phyloP scores from a whole-genome alignment of 1,140 invertebrate genomes.

The Ooceraea biroi region DNA sequence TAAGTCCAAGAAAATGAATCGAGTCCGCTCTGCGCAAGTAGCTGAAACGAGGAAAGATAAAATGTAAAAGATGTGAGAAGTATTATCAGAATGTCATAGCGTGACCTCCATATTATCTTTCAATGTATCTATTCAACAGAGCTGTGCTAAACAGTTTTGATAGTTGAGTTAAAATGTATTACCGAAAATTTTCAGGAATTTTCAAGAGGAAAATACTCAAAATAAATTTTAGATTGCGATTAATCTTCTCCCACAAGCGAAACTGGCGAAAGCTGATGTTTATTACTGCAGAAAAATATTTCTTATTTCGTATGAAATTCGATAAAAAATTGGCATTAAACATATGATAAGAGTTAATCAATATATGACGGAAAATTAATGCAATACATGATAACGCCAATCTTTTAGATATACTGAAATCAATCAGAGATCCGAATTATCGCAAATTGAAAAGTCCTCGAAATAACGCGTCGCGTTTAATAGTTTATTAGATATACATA shows the following conservation, averaged over 20 bases:
- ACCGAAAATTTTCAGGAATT: too few relatives aligned
- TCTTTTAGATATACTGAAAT: neutral
- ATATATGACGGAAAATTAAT: neutral
- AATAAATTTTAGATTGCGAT: neutral
- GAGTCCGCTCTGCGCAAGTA: too few relatives aligned
- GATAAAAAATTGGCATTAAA: too few relatives aligned
- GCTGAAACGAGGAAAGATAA: constrained; percentile 7
- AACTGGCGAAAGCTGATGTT: neutral
- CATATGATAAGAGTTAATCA: neutral
- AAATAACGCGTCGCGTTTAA: neutral
- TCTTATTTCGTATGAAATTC: too few relatives aligned
- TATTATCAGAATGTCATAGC: constrained; percentile 18
- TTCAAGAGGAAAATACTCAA: neutral
- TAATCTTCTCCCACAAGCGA: neutral
- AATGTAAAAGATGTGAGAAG: neutral
- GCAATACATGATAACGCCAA: neutral
- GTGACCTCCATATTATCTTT: constrained; percentile 25
- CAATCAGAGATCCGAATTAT: neutral
- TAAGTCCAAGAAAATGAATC: neutral
- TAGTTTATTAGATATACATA: too few relatives aligned
- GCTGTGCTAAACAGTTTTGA: neutral
- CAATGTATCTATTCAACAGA: neutral
- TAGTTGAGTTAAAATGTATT: neutral
- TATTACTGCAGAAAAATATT: neutral
- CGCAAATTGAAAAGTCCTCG: neutral